phyloP scores from a whole-genome alignment of 2,797 vertebrate species.

The Syndactyla subalaris region DNA sequence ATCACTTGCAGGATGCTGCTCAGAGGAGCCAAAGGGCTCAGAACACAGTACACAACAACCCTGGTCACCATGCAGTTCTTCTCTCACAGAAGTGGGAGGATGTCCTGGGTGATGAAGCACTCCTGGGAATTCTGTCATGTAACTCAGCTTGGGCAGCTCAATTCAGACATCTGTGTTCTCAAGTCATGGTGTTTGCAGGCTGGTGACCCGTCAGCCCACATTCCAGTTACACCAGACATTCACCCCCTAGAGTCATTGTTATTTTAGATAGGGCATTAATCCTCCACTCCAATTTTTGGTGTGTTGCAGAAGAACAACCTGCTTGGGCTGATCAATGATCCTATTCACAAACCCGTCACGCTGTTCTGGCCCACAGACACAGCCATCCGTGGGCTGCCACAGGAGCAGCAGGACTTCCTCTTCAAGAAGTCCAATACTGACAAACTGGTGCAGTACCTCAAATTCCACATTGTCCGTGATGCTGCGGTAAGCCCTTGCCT shows the following conservation, averaged over 20 bases:
- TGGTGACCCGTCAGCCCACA: background rate
- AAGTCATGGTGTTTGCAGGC: background rate
- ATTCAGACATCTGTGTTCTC: background rate
- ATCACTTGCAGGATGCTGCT: background rate
- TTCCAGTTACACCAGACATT: background rate
- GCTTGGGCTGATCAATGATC: conserved; percentile 77
- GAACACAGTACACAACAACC: background rate
- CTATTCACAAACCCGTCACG: conserved; percentile 83
- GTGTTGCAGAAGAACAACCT: conserved; percentile 84
- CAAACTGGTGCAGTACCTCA: conserved; percentile 86
- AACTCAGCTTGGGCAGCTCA: background rate
- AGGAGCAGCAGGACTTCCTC: conserved; percentile 87
- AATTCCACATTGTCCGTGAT: conserved; percentile 87
- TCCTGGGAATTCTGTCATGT: background rate
- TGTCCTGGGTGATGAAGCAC: background rate
- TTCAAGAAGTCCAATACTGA: conserved; percentile 80
- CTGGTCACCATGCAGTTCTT: background rate
- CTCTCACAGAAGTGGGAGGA: background rate
- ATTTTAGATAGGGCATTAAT: background rate
- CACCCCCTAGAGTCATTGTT: background rate
- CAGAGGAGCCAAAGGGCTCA: background rate
- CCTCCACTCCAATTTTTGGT: background rate
- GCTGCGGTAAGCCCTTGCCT: conserved; percentile 74
- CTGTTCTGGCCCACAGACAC: conserved; percentile 89
- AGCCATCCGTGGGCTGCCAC: conserved; percentile 80